Evolutionary conservation across 2,888 invertebrate species (phyloP).

Genomic region (Drosophila austrosaltans): DNA sequence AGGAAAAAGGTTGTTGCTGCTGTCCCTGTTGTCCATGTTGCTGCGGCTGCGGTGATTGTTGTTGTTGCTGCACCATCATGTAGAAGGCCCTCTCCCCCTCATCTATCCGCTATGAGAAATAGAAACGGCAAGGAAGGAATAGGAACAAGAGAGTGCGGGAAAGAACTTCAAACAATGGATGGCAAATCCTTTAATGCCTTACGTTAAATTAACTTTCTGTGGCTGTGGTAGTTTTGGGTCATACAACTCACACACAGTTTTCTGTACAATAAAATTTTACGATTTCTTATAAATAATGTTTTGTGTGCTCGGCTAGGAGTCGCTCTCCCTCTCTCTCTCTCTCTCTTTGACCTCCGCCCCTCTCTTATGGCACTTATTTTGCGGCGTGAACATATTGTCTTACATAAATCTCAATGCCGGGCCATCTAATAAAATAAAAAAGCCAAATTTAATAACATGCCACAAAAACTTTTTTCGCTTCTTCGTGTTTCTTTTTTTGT

Average conservation of each 20-base stretch:
- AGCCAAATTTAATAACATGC: slow-evolving; percentile 72
- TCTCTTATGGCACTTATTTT: slow-evolving; percentile 3
- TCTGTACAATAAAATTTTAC: slow-evolving; percentile 78
- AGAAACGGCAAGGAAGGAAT: slow-evolving; percentile 6
- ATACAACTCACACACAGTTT: slow-evolving; percentile 51
- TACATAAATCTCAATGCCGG: slow-evolving; percentile 72
- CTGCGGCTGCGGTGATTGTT: slow-evolving; percentile 70
- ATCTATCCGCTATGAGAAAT: background rate
- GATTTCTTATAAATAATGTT: slow-evolving; percentile 77
- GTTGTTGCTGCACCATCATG: slow-evolving; percentile 74
- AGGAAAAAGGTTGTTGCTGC: slow-evolving; percentile 65
- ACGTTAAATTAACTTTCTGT: slow-evolving; percentile 78
- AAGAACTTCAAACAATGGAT: slow-evolving; percentile 47
- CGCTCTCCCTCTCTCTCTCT: slow-evolving; percentile 35
- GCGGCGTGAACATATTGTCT: slow-evolving; percentile 66
- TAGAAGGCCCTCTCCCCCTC: slow-evolving; percentile 23
- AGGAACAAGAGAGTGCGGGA: background rate
- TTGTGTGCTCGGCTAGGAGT: slow-evolving; percentile 40
- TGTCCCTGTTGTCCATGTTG: slow-evolving; percentile 69
- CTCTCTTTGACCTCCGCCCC: background rate
- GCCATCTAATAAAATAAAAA: slow-evolving; percentile 60
- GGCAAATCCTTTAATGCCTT: slow-evolving; percentile 69
- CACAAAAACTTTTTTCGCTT: slow-evolving; percentile 48
- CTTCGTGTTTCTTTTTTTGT: background rate
- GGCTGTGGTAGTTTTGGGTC: slow-evolving; percentile 38